These are phyloP conservation scores for Halcyon malimbica DNA, from an alignment of 2,113 vertebrate species.

Conservation along the genomic window DNA sequence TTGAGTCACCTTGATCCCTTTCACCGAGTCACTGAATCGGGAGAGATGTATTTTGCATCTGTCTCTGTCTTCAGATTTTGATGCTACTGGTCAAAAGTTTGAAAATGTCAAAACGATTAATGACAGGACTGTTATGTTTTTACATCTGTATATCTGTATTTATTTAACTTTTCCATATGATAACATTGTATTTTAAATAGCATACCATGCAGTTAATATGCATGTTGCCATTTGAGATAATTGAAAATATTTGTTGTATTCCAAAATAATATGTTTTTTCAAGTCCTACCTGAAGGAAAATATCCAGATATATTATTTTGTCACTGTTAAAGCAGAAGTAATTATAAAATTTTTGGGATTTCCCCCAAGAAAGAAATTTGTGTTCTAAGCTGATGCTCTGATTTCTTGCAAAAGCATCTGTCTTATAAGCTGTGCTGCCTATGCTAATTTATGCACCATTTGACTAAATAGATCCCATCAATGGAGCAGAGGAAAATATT, in stretches of 20 bases:
- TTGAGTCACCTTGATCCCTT: background rate
- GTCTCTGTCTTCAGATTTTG: background rate
- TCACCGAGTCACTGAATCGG: background rate
- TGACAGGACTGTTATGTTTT: background rate
- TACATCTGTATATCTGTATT: background rate
- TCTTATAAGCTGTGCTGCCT: background rate
- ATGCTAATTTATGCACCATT: slow-evolving; percentile 7
- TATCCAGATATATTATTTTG: background rate
- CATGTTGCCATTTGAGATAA: background rate
- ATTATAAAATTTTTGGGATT: background rate
- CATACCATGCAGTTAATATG: background rate
- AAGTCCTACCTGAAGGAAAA: background rate
- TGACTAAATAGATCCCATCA: background rate
- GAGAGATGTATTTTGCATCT: background rate
- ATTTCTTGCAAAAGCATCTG: background rate
- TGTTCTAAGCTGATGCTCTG: background rate
- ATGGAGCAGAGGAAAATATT: background rate
- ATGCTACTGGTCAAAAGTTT: background rate
- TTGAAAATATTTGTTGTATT: background rate
- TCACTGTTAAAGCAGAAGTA: background rate
- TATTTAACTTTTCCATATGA: background rate
- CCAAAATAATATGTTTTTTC: background rate
- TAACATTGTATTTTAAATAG: background rate
- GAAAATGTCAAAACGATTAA: background rate
- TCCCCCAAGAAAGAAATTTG: background rate